Base-by-base conservation (phyloP, 2,113 vertebrate genomes). In the Nothobranchius kuhntae region DNA sequence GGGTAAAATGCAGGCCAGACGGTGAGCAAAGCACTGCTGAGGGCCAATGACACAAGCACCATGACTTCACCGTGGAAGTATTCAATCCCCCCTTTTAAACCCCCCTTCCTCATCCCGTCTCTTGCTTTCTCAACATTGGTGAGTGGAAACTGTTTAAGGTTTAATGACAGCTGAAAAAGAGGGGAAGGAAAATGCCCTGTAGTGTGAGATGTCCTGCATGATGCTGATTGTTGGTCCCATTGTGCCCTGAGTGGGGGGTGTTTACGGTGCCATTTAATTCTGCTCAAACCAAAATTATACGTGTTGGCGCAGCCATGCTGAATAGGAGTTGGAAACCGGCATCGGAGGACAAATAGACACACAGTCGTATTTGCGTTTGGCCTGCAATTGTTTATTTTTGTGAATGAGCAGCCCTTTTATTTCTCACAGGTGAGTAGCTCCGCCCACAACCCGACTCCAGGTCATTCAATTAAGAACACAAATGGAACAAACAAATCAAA, bases 31-130 rank as follows among this genome's bases (percentile, higher is more conserved):
- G 85, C 76, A 53, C 61, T 83, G 78, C 67, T 57, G 65, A 88
- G 81, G 83, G 77, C 78, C 80, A 88, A 75, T 86, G 91, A 90
- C 90, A 91, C 80, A 77, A 85, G 83, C 75, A 58, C 70, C 68
- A 89, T 92, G 89, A 91, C 86, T 86, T 90, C 86, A 91, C 65
- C 24, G 35, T 82, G 71, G 67, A 91, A 89, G 86, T 77, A 91
- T 92, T 88, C 78, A 61, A 67, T 59, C 83, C 77, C 83, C 77
- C 83, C 81, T 77, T 53, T 68, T 62, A 56, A 65, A 57, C 62
- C 15, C 13, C 47, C 63, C 65, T 64, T 78, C 72, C 80, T 82
- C 82, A 85, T 83, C 78, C 55, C 73, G 48, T 79, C 30, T 59
- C 76, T 73, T 62, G 42, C 74, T 71, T 76, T 68, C 71, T 78